Evolutionary conservation across 2,113 vertebrate species (phyloP), one percentile per base, ranked within the genome.

Genomic region (Nothocercus julius): DNA sequence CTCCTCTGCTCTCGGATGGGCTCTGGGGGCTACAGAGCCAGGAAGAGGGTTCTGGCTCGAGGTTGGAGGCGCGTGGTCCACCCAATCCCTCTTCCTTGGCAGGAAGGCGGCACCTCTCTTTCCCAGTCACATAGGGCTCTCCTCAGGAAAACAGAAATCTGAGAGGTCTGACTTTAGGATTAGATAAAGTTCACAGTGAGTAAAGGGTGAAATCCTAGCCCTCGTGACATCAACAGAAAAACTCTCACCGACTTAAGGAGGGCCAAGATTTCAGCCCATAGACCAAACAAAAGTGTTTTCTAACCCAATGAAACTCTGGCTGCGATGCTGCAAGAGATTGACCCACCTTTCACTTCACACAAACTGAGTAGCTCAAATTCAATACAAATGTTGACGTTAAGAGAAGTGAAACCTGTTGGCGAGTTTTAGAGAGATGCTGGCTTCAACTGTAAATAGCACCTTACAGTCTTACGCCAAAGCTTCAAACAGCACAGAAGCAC

Each of bases 151-250:
- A 95, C 2, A 93, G 95, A 95, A 96, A 97, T 72, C 51, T 76
- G 96, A 97, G 96, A 93, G 5, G 86, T 68, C 80, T 20, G 38
- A 90, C 61, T 2, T 3, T 13, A 87, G 88, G 88, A 92, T 89
- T 87, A 96, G 80, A 94, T 83, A 96, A 96, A 95, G 95, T 95
- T 95, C 95, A 96, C 56, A 81, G 92, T 14, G 81, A 79, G 81
- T 89, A 5, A 6, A 90, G 36, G 58, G 77, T 95, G 96, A 96
- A 96, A 97, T 36, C 61, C 74, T 87, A 97, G 49, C 81, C 59
- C 67, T 38, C 36, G 20, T 92, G 93, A 97, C 90, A 96, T 96
- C 90, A 96, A 79, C 63, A 86, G 83, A 92, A 96, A 94, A 96
- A 68, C 83, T 89, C 77, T 64, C 49, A 66, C 44, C 45, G 32